Base-by-base conservation (phyloP, 2,797 vertebrate genomes). In the Phoebastria nigripes region DNA sequence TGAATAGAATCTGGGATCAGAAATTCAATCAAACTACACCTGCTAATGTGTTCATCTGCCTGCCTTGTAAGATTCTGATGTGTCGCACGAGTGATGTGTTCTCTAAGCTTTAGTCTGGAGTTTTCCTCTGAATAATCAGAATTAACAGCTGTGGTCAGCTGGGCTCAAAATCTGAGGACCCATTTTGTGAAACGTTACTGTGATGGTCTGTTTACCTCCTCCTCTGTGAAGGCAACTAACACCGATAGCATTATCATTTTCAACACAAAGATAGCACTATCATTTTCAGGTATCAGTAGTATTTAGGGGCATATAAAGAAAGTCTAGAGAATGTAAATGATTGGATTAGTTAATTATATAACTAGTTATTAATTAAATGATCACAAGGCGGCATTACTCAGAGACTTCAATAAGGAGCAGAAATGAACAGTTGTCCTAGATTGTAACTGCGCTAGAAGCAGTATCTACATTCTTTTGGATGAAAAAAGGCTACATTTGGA, bases 31-130 rank as follows among this genome's bases (percentile, higher is more conserved):
- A 62, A 19, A 44, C 46, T 49, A 49, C 5, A 87, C 11, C 46
- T 78, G 41, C 15, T 67, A 21, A 56, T n/a, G 17, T 5, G 5
- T 73, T 88, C 8, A 29, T 61, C 44, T 37, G 5, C 1, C 3
- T 33, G 54, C 35, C 12, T 25, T 66, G 7, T 37, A 77, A 63
- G 58, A 70, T 9, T 39, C 49, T 67, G 35, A 41, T 0, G 0
- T 42, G 26, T 47, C 4, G 2, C 21, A 35, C 0, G 2, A 59
- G 22, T 12, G 26, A 87, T 2, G 0, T 37, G 18, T 52, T 87
- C 49, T 74, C 44, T 67, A 67, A 74, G 61, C 25, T 6, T 52
- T 26, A 71, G 16, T 25, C 58, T 84, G 56, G 77, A 65, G 33
- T 73, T 87, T 70, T 87, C 58, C 67, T 69, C 52, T 82, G 46